A percentile compares a stretch with the other conserved stretches of the same genome.
phyloP scores from a whole-genome alignment of 2,797 vertebrate genomes.

The Balearica regulorum region DNA sequence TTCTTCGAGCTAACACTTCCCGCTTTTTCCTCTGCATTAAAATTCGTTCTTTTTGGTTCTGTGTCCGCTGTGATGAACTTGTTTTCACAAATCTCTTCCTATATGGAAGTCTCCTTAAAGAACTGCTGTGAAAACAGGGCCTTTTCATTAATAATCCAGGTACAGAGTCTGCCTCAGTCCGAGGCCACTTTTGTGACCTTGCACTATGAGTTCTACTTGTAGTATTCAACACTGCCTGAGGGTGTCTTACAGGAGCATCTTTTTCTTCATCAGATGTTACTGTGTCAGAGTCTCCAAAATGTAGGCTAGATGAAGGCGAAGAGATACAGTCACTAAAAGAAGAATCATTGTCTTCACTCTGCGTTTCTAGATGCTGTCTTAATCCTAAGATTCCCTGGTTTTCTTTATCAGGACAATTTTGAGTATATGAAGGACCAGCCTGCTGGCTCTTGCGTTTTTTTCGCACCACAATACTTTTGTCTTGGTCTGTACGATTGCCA shows the following conservation, averaged over 20 bases:
- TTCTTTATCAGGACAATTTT: constrained; percentile 86
- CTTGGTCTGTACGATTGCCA: constrained; percentile 84
- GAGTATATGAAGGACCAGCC: constrained; percentile 90
- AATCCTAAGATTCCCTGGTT: constrained; percentile 77
- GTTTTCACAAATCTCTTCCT: constrained; percentile 92
- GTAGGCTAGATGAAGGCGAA: constrained; percentile 94
- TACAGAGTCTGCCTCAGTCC: constrained; percentile 88
- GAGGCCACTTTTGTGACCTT: constrained; percentile 91
- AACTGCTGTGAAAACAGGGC: constrained; percentile 84
- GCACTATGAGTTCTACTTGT: constrained; percentile 82
- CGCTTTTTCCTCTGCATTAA: constrained; percentile 94
- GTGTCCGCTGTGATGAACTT: constrained; percentile 86
- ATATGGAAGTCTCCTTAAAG: constrained; percentile 80
- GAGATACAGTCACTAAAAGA: constrained; percentile 97
- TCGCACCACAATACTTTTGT: constrained; percentile 84
- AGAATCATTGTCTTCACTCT: constrained; percentile 93
- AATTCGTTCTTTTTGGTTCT: constrained; percentile 94
- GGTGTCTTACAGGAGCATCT: constrained; percentile 71
- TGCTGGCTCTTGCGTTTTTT: constrained; percentile 98
- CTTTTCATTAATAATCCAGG: constrained; percentile 86
- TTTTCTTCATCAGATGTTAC: constrained; percentile 95
- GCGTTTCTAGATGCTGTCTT: constrained; percentile 82
- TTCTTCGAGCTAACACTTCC: constrained; percentile 90
- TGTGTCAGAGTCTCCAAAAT: constrained; percentile 97
- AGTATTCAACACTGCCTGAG: constrained; percentile 72